Evolutionary conservation across 2,113 vertebrate species (phyloP), one percentile per base, ranked within the genome.

Genomic region (Perognathus longimembris): DNA sequence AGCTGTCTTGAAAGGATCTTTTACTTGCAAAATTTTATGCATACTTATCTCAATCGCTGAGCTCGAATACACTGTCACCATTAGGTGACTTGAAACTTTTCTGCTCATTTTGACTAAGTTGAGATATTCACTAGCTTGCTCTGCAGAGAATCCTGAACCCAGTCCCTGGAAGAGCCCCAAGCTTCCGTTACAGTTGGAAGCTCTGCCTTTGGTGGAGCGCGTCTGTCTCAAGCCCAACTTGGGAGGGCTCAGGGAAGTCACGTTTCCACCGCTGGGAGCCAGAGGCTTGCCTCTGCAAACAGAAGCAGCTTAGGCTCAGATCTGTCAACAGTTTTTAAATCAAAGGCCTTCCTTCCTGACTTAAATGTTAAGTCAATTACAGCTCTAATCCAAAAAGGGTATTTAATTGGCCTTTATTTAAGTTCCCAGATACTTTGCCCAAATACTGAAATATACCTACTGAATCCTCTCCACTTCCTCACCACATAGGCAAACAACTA

Each of bases 251-350:
- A 3, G 54, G 90, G 67, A 80, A 75, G 91, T 8, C 78, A 2
- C 54, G 79, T 75, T 59, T 84, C 40, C 45, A 64, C 87, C 6
- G 79, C 73, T 22, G 20, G 61, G 59, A 70, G 66, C 45, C 32
- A 0, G 67, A 0, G 5, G 89, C 83, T 64, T n/a, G 38, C 45
- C 80, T 83, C 86, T 3, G 34, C 73, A 80, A 40, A 42, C 12
- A 71, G 69, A 67, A 70, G 64, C 4, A 0, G 76, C 67, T 57
- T 7, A 30, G 66, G 26, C 42, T 82, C 87, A 14, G 38, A 74
- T 50, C 94, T 94, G 83, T 90, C 95, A 83, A 40, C 78, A 42
- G 84, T 21, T 88, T 81, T 91, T 87, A 82, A 95, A 88, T 91
- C 94, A 94, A 93, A 96, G 93, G 93, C 83, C 88, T 93, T 45